A percentile compares a stretch with the other conserved stretches of the same genome.
phyloP scores from a whole-genome alignment of 2,113 vertebrate species.

The Calidris pugnax region DNA sequence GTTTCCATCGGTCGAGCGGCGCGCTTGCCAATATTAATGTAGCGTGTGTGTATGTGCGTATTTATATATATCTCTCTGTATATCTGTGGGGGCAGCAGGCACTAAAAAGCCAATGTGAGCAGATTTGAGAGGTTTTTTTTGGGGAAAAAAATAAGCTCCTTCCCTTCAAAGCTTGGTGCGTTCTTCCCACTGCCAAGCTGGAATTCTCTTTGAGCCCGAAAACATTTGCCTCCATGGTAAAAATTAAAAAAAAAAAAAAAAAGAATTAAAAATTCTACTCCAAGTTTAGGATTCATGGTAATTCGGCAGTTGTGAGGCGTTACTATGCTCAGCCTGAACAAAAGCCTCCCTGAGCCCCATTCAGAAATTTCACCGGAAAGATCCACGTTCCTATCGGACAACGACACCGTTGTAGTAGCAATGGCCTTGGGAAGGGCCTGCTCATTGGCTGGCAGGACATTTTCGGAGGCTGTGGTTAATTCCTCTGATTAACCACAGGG shows the following conservation, averaged over 20 bases:
- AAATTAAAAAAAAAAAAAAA: not conserved
- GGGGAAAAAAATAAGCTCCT: not conserved
- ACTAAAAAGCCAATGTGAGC: not conserved
- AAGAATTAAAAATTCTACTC: not conserved
- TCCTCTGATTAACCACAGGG: constrained; percentile 5
- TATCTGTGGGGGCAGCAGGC: not conserved
- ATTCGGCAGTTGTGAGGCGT: not conserved
- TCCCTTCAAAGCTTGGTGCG: not conserved
- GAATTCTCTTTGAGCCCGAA: not conserved
- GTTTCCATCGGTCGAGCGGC: not conserved
- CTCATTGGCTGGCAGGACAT: not conserved
- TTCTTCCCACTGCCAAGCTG: not conserved
- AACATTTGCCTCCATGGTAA: not conserved
- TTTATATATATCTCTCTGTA: not conserved
- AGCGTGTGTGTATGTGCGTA: not conserved
- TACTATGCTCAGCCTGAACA: not conserved
- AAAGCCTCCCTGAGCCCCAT: not conserved
- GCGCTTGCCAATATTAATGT: constrained; percentile 18
- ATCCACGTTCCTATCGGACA: not conserved
- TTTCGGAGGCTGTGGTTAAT: not conserved
- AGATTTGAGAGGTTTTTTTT: not conserved
- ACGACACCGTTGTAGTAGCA: not conserved
- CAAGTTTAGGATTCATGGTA: not conserved
- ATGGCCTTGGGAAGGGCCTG: not conserved
- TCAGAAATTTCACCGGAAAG: not conserved